phyloP scores from a whole-genome alignment of 2,797 vertebrate genomes.

The Diplodus puntazzo region DNA sequence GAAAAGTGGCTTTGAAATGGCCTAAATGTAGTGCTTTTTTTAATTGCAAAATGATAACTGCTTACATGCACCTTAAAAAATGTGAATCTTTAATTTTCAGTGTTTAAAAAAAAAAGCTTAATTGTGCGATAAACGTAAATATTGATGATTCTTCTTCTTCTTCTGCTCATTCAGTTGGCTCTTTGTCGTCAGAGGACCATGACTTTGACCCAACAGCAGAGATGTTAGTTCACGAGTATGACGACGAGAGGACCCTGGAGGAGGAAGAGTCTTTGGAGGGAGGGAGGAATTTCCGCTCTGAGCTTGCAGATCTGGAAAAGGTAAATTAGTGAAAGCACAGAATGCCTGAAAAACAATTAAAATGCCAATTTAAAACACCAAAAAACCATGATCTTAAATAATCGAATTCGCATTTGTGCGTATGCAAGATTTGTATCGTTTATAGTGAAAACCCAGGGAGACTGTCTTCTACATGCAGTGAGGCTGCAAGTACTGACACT shows the following conservation, averaged over 20 bases:
- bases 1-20: background rate
- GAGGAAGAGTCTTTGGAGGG: constrained; percentile 97
- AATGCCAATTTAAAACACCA: no score
- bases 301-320: constrained; percentile 98
- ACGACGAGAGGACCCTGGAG: constrained; percentile 96
- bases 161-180: constrained; percentile 88
- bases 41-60: background rate
- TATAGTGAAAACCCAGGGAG: background rate
- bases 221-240: constrained; percentile 98
- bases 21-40: background rate
- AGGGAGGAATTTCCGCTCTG: constrained; percentile 93
- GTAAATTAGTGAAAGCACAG: constrained; percentile 72
- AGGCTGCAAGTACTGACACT: background rate
- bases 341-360: background rate
- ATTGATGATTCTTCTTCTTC: background rate
- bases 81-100: background rate
- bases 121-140: background rate
- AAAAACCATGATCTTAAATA: background rate
- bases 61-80: background rate
- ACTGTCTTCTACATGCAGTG: background rate
- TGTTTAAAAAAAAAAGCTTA: background rate
- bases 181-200: constrained; percentile 99
- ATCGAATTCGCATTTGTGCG: background rate
- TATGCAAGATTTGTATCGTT: background rate
- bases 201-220: constrained; percentile 98